Evolutionary conservation across 2,888 invertebrate species (phyloP).

Genomic region (Smittia sp.): DNA sequence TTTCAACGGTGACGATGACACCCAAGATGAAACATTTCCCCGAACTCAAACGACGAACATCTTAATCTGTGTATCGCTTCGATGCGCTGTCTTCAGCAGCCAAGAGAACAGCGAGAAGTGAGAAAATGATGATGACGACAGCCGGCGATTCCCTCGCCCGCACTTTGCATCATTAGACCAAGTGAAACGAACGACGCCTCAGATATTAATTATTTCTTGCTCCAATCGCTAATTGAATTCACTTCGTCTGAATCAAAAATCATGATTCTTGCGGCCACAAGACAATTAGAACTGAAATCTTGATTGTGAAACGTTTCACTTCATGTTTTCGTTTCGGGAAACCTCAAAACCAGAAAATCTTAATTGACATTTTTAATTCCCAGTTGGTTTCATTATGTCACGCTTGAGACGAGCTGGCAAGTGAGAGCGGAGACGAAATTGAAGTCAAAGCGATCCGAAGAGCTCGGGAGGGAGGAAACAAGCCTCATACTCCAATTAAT

Average conservation of each 20-base stretch:
- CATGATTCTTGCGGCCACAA: neutral
- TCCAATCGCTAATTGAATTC: neutral
- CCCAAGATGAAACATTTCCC: neutral
- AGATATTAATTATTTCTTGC: neutral
- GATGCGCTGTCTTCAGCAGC: neutral
- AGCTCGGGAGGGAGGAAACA: constrained; percentile 16
- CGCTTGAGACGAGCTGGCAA: neutral
- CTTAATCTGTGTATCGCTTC: neutral
- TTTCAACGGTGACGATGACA: neutral
- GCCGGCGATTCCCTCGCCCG: neutral
- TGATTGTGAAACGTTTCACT: neutral
- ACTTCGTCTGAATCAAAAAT: neutral
- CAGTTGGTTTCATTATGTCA: constrained; percentile 12
- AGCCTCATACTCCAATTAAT: constrained; percentile 34
- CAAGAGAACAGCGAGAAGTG: neutral
- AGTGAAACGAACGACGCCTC: neutral
- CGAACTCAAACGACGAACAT: neutral
- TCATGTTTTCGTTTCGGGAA: neutral
- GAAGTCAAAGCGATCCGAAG: neutral
- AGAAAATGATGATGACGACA: neutral
- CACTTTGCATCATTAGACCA: neutral
- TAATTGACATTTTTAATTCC: constrained; percentile 10
- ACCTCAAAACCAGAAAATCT: constrained; percentile 7
- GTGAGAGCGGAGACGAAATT: neutral
- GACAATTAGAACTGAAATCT: neutral